A percentile compares a stretch with the other conserved stretches of the same genome.
Conservation (phyloP, 2,888 invertebrate species). For the Tetragonula carbonaria region DNA sequence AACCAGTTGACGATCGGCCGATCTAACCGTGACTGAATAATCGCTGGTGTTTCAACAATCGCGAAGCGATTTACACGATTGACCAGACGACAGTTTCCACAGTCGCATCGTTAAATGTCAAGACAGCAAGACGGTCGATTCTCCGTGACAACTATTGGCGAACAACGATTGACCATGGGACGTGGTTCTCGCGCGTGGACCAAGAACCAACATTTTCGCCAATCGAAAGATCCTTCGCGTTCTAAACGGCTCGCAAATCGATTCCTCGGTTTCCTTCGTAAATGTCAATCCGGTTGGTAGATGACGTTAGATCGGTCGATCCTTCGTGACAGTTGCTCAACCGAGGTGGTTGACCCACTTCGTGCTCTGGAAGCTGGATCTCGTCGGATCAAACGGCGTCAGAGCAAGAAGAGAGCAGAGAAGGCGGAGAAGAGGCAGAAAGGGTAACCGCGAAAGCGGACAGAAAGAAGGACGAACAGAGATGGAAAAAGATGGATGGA, state of each 20-base stretch:
- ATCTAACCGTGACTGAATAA: conserved; percentile 9
- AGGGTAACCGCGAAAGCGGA: conserved; percentile 21
- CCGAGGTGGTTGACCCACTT: conserved; percentile 68
- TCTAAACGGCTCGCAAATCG: conserved; percentile 12
- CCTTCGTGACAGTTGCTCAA: conserved; percentile 70
- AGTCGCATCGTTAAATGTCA: conserved; percentile 42
- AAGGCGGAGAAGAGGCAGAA: neutral
- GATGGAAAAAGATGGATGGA: conserved; percentile 26
- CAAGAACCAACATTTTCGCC: conserved; percentile 46
- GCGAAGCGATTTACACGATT: conserved; percentile 16
- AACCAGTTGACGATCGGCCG: conserved; percentile 13
- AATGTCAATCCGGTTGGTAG: conserved; percentile 62
- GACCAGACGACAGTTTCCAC: neutral
- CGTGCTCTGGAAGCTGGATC: conserved; percentile 59
- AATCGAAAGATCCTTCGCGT: conserved; percentile 33
- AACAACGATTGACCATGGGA: conserved; percentile 35
- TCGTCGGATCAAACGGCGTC: conserved; percentile 39
- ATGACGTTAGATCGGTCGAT: conserved; percentile 69
- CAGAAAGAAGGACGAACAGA: conserved; percentile 21
- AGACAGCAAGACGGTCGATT: conserved; percentile 19
- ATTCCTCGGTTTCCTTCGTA: conserved; percentile 48
- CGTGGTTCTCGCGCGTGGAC: conserved; percentile 28
- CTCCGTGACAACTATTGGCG: conserved; percentile 9
- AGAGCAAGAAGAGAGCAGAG: conserved; percentile 17
- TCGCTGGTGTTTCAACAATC: conserved; percentile 14